Conservation (phyloP, 2,797 vertebrate species). For the Pangasius djambal region DNA sequence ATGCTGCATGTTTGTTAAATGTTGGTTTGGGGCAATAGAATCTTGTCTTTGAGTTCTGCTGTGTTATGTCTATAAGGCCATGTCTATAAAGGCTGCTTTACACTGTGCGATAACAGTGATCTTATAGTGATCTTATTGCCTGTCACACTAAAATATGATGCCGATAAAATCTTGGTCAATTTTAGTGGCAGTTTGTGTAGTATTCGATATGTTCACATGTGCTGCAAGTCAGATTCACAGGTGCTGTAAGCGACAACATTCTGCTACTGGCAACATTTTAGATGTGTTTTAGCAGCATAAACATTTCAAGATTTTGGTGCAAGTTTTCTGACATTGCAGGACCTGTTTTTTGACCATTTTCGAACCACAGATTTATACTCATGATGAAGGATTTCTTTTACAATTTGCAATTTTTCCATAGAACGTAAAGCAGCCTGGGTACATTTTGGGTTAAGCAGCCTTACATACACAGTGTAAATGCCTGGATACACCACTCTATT, state of each 20-base stretch:
- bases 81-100: neutral
- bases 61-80: neutral
- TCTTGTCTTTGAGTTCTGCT: neutral
- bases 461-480: neutral
- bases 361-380: neutral
- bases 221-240: neutral
- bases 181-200: neutral
- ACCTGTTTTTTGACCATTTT: neutral
- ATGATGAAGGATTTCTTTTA: neutral
- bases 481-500: neutral
- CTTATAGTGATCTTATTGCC: neutral
- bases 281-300: neutral
- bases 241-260: neutral
- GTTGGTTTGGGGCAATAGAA: neutral
- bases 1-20: neutral
- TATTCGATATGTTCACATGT: neutral
- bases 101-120: neutral
- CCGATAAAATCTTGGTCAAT: neutral
- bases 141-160: neutral
- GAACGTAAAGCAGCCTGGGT: neutral
- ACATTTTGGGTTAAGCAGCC: neutral
- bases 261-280: neutral
- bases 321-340: neutral
- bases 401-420: neutral
- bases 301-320: neutral